Base-by-base conservation (phyloP, 2,888 invertebrate species). In the Nemotelus pantherinus region DNA sequence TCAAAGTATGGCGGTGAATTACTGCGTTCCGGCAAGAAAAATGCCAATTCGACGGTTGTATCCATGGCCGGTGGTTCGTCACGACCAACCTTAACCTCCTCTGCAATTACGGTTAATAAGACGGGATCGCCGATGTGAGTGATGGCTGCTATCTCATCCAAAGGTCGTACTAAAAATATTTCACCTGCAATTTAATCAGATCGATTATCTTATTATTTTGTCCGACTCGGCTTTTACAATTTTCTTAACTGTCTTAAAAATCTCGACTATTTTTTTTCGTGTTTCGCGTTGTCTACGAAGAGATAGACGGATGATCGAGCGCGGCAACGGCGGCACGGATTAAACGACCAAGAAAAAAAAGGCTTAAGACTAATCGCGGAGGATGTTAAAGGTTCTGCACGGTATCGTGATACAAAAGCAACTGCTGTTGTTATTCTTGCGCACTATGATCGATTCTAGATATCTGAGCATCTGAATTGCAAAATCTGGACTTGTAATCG, bases 41-140 rank as follows among this genome's bases (percentile, higher is more conserved):
- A 91, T 9, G 95, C 96, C 77, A 96, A 90, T 84, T 94, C 94
- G 4, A 94, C 94, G 0, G 93, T 93, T 1, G 94, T 91, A 44
- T 94, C 93, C 90, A 94, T 93, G 43, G 94, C 93, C 80, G 93
- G 92, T 9, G 92, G 93, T 82, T 94, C 94, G 80, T 92, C 91
- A 80, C 92, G 89, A 78, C 90, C 90, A 80, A 92, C 88, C 81
- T 93, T 90, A 79, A 96, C 93, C 88, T 96, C 96, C 85, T 95
- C 95, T 2, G 96, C 96, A 71, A 95, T 92, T 74, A 96, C 93
- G 1, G 93, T 94, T 80, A 96, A 89, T 70, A 95, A 89, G 77
- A 96, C 93, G 2, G 96, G 95, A 77, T 94, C 93, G 72, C 94
- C 93, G n/a, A 93, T 91, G 83, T 93, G 93, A 25, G 93, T 93